Evolutionary conservation across 2,797 vertebrate genomes (phyloP).

Genomic region (Cephalopachus bancanus): DNA sequence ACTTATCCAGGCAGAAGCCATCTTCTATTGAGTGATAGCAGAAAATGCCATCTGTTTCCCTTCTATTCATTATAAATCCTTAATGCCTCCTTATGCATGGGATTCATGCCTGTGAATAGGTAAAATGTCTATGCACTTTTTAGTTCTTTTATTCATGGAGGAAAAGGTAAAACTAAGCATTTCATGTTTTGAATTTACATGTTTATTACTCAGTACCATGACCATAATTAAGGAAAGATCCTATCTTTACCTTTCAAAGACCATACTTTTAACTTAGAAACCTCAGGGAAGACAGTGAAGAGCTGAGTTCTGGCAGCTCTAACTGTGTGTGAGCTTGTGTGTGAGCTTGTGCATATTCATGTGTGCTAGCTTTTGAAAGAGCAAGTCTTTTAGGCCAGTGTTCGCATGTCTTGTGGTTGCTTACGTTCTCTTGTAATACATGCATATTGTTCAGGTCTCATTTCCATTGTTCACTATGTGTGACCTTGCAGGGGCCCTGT

Average conservation of each 20-base stretch:
- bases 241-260: not conserved
- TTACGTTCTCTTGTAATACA: not conserved
- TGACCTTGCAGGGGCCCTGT: not conserved
- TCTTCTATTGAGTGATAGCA: not conserved
- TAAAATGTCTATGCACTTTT: not conserved
- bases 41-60: constrained; percentile 35
- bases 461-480: not conserved
- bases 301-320: not conserved
- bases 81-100: not conserved
- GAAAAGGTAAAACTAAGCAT: constrained; percentile 38
- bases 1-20: not conserved
- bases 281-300: not conserved
- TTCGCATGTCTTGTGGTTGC: not conserved
- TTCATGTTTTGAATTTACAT: constrained; percentile 6
- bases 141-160: constrained; percentile 41
- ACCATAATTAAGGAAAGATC: not conserved
- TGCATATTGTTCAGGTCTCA: not conserved
- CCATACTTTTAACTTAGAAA: not conserved
- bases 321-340: not conserved
- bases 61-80: constrained; percentile 43
- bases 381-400: not conserved
- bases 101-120: constrained; percentile 1
- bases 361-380: not conserved
- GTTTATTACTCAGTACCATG: not conserved
- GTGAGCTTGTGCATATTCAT: not conserved